Base-by-base conservation (phyloP, 2,113 vertebrate species). In the Dicrurus megarhynchus region DNA sequence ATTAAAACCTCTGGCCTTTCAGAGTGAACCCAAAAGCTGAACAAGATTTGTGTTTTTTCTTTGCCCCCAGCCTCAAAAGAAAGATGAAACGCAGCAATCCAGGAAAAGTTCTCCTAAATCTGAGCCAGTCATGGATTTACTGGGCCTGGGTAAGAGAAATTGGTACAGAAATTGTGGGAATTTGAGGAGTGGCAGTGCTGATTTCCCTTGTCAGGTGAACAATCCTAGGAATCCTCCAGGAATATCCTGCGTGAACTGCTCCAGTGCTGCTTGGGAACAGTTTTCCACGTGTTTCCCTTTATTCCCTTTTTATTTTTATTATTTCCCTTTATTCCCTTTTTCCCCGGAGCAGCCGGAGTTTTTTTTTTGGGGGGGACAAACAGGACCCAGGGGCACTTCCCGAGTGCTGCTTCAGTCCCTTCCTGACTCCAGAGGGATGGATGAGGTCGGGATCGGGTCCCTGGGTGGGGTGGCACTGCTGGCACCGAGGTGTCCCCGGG, bases 121-220 rank as follows among this genome's bases (percentile, higher is more conserved):
- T 35, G 99, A 99, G 50, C 97, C 98, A n/a, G 98, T 99, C 46
- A 98, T 99, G 97, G 99, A 99, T 80, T 97, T 99, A 93, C 97
- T 99, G 89, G 99, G 99, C 93, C 98, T 99, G 85, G 99, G 99
- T 99, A 98, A 99, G 96, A 85, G 46, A 28, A 64, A 28, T 3
- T 33, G 7, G 2, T 9, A 0, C 2, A 1, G 26, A 11, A 77
- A 68, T 4, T 4, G 32, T 14, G 44, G 14, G 57, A 8, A 46
- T 65, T 24, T 11, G 21, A 6, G 37, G 59, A 21, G 11, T 56
- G 60, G 3, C 11, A 6, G 33, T 22, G 3, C 16, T 59, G 0
- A 2, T 12, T 59, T 52, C 13, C 47, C 20, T 0, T 7, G 24
- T 21, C 24, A 24, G 23, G 10, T 55, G 78, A 42, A 3, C 11